phyloP scores from a whole-genome alignment of 2,113 vertebrate species.

The Cyanoderma ruficeps region DNA sequence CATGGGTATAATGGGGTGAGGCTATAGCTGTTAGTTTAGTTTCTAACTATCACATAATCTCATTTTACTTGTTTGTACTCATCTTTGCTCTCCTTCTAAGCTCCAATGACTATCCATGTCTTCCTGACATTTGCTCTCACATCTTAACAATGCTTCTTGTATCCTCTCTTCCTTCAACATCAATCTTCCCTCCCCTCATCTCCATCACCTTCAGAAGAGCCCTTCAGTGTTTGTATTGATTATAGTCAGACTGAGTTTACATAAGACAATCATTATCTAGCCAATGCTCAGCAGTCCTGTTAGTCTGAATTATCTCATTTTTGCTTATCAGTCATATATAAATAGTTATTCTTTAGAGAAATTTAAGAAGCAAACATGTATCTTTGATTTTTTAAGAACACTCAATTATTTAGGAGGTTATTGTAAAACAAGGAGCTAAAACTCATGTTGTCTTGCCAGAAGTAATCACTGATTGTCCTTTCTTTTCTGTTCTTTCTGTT shows the following conservation, averaged over 20 bases:
- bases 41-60: background rate
- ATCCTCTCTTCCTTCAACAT: background rate
- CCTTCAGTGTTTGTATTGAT: background rate
- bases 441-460: background rate
- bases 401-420: background rate
- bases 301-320: background rate
- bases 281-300: background rate
- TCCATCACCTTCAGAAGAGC: background rate
- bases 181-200: background rate
- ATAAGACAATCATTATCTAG: background rate
- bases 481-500: background rate
- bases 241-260: background rate
- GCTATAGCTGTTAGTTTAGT: background rate
- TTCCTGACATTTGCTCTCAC: background rate
- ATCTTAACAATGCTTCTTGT: background rate
- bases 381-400: background rate
- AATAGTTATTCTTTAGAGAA: background rate
- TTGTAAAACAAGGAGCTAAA: background rate
- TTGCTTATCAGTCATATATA: background rate
- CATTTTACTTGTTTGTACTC: background rate
- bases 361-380: background rate
- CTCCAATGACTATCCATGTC: background rate
- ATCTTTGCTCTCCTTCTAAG: background rate
- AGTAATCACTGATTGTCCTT: background rate
- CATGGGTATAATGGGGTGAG: background rate